A percentile compares a stretch with the other conserved stretches of the same genome.
phyloP scores from a whole-genome alignment of 2,888 invertebrate genomes.

The Sussaba pulchella region DNA sequence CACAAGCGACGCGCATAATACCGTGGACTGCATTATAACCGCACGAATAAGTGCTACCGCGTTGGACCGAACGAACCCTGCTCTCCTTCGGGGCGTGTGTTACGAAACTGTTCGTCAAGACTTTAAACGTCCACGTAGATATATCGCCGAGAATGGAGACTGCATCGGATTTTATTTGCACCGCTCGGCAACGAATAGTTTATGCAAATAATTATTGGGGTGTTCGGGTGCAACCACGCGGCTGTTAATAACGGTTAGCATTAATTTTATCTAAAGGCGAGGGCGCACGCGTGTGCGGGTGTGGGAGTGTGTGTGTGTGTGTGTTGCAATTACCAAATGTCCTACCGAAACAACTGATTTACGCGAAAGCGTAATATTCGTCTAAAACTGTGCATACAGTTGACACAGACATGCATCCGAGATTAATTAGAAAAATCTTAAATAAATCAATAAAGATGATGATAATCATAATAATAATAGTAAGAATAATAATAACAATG shows the following conservation, averaged over 20 bases:
- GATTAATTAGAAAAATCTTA: background rate
- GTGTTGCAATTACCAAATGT: background rate
- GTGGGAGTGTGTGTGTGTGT: no score
- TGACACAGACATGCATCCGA: background rate
- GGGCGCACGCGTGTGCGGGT: no score
- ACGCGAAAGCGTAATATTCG: background rate
- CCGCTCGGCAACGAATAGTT: background rate
- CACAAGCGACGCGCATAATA: constrained; percentile 17
- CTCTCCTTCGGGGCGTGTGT: constrained; percentile 25
- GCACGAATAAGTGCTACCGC: constrained; percentile 17
- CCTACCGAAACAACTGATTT: background rate
- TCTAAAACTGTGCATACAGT: background rate
- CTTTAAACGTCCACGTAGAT: background rate
- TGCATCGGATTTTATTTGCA: background rate
- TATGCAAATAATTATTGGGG: constrained; percentile 3
- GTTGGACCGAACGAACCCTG: constrained; percentile 16
- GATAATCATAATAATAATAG: no score
- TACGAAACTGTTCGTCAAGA: constrained; percentile 46
- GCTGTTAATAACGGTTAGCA: background rate
- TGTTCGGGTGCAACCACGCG: no score
- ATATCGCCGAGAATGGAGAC: background rate
- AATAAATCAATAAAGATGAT: no score
- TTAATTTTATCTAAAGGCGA: background rate
- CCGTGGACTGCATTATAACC: constrained; percentile 23
- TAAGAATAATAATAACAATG: no score